These are phyloP conservation scores for Octonoba sinensis DNA, from an alignment of 2,888 invertebrate species.

Conservation along the genomic window DNA sequence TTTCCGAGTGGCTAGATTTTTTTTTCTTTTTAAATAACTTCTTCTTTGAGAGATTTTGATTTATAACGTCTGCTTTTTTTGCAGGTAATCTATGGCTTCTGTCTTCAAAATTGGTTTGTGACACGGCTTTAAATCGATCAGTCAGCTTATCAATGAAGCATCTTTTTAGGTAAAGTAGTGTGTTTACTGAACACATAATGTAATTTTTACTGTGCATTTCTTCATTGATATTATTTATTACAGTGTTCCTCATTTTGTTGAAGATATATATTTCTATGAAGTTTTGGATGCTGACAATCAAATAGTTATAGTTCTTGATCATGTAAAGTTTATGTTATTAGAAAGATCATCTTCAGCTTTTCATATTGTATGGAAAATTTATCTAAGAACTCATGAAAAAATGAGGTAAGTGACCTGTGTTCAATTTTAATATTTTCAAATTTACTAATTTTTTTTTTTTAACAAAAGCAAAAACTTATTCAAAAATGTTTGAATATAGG, in stretches of 20 bases:
- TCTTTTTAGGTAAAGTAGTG: conserved; percentile 42
- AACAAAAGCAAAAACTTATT: background rate
- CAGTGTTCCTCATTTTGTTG: conserved; percentile 37
- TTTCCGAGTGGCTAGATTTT: no score
- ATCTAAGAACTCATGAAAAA: conserved; percentile 16
- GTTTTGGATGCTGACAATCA: conserved; percentile 22
- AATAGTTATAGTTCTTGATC: conserved; percentile 35
- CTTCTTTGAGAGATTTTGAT: no score
- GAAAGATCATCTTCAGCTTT: conserved; percentile 17
- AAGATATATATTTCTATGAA: conserved; percentile 37
- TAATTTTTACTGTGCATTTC: background rate
- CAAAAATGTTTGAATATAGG: background rate
- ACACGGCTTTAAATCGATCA: conserved; percentile 37
- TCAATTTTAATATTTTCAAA: background rate
- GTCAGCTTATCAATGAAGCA: conserved; percentile 15
- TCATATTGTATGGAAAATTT: conserved; percentile 33
- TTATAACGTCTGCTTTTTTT: background rate
- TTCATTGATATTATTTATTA: background rate
- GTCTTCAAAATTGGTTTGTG: conserved; percentile 41
- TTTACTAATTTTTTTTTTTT: background rate
- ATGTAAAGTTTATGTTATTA: conserved; percentile 35
- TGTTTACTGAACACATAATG: background rate
- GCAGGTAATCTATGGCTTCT: conserved; percentile 45
- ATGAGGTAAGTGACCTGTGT: conserved; percentile 20
- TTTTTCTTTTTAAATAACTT: no score